phyloP scores from a whole-genome alignment of 2,797 vertebrate species.

The Siniperca obscura region DNA sequence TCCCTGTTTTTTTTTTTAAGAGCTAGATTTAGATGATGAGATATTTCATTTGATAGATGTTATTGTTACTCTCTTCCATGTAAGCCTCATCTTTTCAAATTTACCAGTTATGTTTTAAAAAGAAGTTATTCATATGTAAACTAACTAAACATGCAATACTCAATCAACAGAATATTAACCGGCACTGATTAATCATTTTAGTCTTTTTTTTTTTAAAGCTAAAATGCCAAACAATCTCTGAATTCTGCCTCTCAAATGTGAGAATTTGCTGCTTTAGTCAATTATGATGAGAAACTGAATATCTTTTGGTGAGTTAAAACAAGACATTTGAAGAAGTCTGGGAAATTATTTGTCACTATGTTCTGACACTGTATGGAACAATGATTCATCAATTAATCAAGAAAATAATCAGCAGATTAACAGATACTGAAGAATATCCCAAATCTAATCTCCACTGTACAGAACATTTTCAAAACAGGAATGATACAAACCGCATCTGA shows the following conservation, averaged over 20 bases:
- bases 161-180: neutral
- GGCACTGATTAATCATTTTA: neutral
- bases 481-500: neutral
- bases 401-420: slow-evolving; percentile 7
- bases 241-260: neutral
- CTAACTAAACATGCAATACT: neutral
- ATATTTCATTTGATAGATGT: slow-evolving; percentile 55
- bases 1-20: neutral
- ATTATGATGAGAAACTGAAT: too few species aligned
- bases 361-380: neutral
- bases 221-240: neutral
- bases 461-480: slow-evolving; percentile 1
- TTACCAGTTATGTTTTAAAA: neutral
- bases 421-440: neutral
- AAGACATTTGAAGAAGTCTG: neutral
- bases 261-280: neutral
- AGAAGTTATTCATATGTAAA: neutral
- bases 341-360: neutral
- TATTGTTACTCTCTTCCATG: slow-evolving; percentile 13
- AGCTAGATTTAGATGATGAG: neutral
- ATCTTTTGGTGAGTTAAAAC: neutral
- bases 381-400: neutral
- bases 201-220: neutral
- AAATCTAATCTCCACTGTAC: neutral
- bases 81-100: neutral